Base-by-base conservation (phyloP, 2,888 invertebrate species). In the Ectemnius continuus region DNA sequence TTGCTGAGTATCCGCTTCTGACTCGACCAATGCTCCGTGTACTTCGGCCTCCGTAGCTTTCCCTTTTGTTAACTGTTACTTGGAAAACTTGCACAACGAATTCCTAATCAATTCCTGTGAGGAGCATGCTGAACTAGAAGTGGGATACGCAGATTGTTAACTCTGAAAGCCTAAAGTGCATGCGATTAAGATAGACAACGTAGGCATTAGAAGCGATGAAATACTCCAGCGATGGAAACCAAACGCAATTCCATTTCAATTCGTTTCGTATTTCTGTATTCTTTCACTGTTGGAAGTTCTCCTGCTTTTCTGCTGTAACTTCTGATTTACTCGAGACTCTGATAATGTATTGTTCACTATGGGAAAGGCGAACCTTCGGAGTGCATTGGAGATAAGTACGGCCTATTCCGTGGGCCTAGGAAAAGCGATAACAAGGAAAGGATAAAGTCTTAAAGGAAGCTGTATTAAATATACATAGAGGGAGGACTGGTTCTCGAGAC, bases 361-460 rank as follows among this genome's bases (percentile, higher is more conserved):
- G 36, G 36, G 36, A 36, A 36, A 36, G 36, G 36, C 36, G 8
- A 36, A 2, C 23, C 23, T 23, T 23, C 36, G 36, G 8, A 4
- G 16, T 11, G 26, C 11, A 14, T 52, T 61, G 57, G 58, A 61
- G 11, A 18, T 62, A 47, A 26, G 20, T 26, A 48, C 52, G 45
- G 59, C 61, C 63, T 65, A 61, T 57, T 60, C 20, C 62, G 62
- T 59, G 70, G 63, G 66, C 62, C 28, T 74, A 64, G 56, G 73
- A 70, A 63, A 70, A 47, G 70, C 75, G 68, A 70, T 36, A 36
- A 11, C 36, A 36, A 75, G 63, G 75, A 70, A 71, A 58, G 65
- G 67, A 69, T 61, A 75, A 73, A 61, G 59, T 70, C 63, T 75
- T 72, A 70, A 75, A 76, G 70, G 68, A 67, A 47, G 66, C 70